phyloP scores from a whole-genome alignment of 2,797 vertebrate species.

The Dicrostonyx torquatus region DNA sequence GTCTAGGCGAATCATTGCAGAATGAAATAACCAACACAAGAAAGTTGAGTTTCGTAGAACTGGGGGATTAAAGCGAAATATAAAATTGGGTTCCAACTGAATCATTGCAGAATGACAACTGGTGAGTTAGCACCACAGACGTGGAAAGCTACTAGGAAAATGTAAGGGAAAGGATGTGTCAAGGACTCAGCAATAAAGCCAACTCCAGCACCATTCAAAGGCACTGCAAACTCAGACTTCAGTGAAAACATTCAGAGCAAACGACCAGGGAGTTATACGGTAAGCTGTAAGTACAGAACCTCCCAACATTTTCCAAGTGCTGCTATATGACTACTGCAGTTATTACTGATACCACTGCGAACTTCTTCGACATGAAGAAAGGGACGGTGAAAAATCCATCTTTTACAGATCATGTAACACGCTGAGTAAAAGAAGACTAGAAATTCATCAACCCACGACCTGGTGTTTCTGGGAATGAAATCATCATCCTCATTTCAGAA shows the following conservation, averaged over 20 bases:
- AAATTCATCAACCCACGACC: neutral
- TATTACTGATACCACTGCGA: neutral
- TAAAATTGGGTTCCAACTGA: neutral
- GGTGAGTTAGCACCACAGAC: neutral
- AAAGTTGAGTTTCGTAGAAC: neutral
- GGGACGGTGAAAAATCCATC: neutral
- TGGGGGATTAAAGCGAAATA: neutral
- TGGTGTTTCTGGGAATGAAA: neutral
- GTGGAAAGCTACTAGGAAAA: neutral
- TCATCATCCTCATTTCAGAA: neutral
- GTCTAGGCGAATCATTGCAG: neutral
- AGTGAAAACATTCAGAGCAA: neutral
- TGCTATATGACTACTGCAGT: neutral
- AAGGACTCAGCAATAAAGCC: neutral
- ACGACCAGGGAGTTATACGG: neutral
- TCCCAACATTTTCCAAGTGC: neutral
- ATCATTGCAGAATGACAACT: neutral
- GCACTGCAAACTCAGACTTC: neutral
- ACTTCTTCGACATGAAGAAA: neutral
- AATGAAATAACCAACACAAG: slow-evolving; percentile 4
- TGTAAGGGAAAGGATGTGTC: neutral
- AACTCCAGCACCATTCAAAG: neutral
- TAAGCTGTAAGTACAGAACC: neutral
- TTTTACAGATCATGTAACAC: neutral
- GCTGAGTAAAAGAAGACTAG: neutral